Evolutionary conservation across 2,797 vertebrate species (phyloP).

Genomic region (Dromococcyx pavoninus): DNA sequence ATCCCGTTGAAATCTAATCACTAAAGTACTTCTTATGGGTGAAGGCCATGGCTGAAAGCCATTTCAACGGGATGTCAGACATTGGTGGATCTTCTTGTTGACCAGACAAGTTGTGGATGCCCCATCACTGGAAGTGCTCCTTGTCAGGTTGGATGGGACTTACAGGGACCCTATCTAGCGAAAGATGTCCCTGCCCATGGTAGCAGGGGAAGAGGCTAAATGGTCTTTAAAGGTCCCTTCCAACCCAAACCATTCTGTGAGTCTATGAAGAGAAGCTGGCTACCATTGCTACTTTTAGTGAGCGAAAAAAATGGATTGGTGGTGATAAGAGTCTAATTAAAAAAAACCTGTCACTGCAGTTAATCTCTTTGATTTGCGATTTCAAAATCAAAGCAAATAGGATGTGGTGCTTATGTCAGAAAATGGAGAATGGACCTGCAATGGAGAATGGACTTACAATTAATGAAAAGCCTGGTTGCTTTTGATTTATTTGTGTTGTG

Average conservation of each 20-base stretch:
- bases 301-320: not conserved
- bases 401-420: not conserved
- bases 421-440: not conserved
- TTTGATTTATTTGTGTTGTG: not conserved
- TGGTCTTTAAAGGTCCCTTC: not conserved
- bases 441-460: not conserved
- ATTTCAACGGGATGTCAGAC: too few relatives aligned
- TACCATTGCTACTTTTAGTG: not conserved
- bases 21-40: not conserved
- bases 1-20: not conserved
- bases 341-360: not conserved
- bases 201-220: not conserved
- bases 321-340: not conserved
- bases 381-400: not conserved
- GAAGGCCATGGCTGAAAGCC: not conserved
- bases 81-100: too few relatives aligned
- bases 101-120: not conserved
- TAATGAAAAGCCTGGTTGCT: not conserved
- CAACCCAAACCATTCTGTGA: not conserved
- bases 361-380: not conserved
- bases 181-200: not conserved
- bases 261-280: not conserved
- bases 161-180: not conserved
- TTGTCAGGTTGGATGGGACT: not conserved
- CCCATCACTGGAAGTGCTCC: not conserved